Evolutionary conservation across 2,888 invertebrate species (phyloP).

Genomic region (Athalia circularis): DNA sequence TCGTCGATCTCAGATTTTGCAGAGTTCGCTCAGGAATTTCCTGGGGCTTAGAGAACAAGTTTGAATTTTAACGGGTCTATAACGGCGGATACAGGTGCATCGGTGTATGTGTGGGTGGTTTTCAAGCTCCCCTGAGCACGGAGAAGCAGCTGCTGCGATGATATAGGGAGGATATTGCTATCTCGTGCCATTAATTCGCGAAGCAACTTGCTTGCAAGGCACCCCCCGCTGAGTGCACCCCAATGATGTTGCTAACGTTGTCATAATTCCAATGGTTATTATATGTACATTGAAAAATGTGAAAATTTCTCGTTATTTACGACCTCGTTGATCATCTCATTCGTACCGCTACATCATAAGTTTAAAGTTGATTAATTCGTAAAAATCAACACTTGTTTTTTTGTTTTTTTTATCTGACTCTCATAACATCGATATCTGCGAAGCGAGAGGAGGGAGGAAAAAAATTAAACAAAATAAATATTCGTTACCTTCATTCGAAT

Average conservation of each 20-base stretch:
- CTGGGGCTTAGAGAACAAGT: slow-evolving; percentile 30
- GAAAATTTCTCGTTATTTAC: no score
- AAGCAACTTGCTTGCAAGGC: slow-evolving; percentile 13
- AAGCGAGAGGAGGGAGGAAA: background rate
- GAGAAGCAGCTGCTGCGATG: no score
- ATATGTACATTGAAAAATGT: background rate
- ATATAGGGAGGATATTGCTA: background rate
- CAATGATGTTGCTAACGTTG: background rate
- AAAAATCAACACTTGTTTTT: background rate
- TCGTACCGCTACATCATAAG: no score
- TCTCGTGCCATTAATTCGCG: slow-evolving; percentile 1
- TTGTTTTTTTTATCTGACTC: background rate
- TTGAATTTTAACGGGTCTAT: slow-evolving; percentile 28
- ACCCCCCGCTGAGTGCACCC: background rate
- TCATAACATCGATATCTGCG: background rate
- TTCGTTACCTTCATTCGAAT: slow-evolving; percentile 37
- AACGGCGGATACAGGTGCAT: background rate
- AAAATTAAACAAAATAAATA: slow-evolving; percentile 41
- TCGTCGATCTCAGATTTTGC: no score
- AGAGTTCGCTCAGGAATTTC: slow-evolving; percentile 10
- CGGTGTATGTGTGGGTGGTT: background rate
- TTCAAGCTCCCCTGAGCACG: background rate
- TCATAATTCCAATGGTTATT: slow-evolving; percentile 1
- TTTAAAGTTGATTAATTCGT: background rate
- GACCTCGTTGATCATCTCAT: no score